Base-by-base conservation (phyloP, 2,888 invertebrate genomes). In the Ennomos quercinarius region DNA sequence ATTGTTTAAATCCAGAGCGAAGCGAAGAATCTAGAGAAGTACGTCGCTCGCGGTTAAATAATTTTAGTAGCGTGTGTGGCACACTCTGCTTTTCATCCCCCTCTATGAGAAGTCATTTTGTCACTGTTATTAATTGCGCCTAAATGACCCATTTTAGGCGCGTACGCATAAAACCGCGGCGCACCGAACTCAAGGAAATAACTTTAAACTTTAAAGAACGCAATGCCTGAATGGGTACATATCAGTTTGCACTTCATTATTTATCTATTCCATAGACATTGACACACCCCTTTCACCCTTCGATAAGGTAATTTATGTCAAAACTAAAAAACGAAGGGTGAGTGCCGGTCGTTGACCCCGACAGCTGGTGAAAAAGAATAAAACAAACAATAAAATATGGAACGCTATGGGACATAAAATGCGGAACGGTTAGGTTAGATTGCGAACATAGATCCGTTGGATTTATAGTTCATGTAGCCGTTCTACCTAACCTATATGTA, bases 301-400 rank as follows among this genome's bases (percentile, higher is more conserved):
- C 67, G 57, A 69, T 69, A 67, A 67, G 65, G 62, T 45, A 67
- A 69, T 67, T 65, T 69, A 69, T 66, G 67, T 67, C 65, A 67
- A 67, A 67, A 69, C 64, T 69, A 67, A 64, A 67, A 63, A 51
- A 48, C 65, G 76, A 79, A 78, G 86, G 87, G 83, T 82, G 77
- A 59, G 79, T 63, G 64, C 54, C 74, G 84, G 84, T 83, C 84
- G 66, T 71, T 78, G 85, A 87, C 78, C 88, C 73, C 77, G 81
- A 80, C 88, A 89, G 88, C 84, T 89, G 89, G 62, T 60, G 56
- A 50, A 49, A 48, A 57, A 49, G 54, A 56, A 63, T 57, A 65
- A 63, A 60, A 55, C 55, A 71, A 61, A 63, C 66, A 71, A 64
- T 65, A 53, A 64, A 55, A 61, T 53, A 57, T 64, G 37, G 17